These are phyloP conservation scores for Eueides isabella DNA, from an alignment of 1,140 invertebrate genomes.

Conservation along the genomic window DNA sequence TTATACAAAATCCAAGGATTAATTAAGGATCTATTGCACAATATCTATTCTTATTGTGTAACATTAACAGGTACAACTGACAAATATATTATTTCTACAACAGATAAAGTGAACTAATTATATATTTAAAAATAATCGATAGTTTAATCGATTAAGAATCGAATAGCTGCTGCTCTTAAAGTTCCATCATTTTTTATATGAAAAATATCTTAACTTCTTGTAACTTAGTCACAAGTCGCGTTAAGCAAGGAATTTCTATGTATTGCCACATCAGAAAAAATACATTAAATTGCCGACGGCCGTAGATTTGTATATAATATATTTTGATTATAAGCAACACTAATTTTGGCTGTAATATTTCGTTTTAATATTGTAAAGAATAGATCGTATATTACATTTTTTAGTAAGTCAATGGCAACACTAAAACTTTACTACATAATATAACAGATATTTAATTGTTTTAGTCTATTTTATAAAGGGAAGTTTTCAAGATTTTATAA, in stretches of 20 bases:
- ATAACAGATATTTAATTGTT: neutral
- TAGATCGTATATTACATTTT: neutral
- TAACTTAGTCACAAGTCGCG: neutral
- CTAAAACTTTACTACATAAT: neutral
- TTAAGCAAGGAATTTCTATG: neutral
- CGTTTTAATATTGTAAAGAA: neutral
- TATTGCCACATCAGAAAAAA: slow-evolving; percentile 22
- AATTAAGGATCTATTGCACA: slow-evolving; percentile 47
- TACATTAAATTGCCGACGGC: slow-evolving; percentile 27
- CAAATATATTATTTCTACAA: slow-evolving; percentile 43
- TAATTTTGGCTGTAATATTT: neutral
- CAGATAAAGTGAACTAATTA: neutral
- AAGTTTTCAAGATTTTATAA: neutral
- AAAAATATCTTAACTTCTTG: neutral
- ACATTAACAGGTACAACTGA: slow-evolving; percentile 54
- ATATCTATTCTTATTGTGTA: slow-evolving; percentile 49
- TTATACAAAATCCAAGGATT: slow-evolving; percentile 18
- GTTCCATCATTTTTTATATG: neutral
- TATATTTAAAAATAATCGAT: neutral
- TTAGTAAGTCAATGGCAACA: neutral
- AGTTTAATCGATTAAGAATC: neutral
- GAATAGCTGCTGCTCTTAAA: neutral
- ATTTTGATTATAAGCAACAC: neutral
- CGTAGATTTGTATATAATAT: slow-evolving; percentile 10
- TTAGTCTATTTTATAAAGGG: neutral